Evolutionary conservation across 35 echinoderm and acorn worm species (phyloP), one percentile per base, ranked within the genome.

Genomic region (Heliocidaris erythrogramma): DNA sequence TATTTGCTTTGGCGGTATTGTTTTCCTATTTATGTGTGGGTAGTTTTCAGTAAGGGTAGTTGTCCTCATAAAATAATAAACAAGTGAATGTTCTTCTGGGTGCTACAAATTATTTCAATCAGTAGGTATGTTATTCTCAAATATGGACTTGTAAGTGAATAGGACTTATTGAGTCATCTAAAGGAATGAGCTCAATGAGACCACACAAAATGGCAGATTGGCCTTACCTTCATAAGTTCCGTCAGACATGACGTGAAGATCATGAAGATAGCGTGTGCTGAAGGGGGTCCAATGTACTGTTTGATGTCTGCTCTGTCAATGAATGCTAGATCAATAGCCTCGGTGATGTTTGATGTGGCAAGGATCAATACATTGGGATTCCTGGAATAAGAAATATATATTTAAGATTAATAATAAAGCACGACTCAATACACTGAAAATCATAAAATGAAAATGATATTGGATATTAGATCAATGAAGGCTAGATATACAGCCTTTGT

Each of bases 291-390:
- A 69, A 99, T 97, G 60, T 97, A 99, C 94, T 99, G 98, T 71
- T 99, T 99, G 95, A 99, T 99, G 35, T 99, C 98, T 14, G 98
- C 98, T 90, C 98, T 85, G 94, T 99, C 98, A 18, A 99, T 96
- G 95, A 99, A 99, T 11, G 98, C 98, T 21, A 99, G 94, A 88
- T 99, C 98, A 17, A 99, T 99, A 0, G 98, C 98, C 59, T 96
- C 98, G 0, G 98, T 99, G 88, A 99, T 97, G 88, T 99, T 99
- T 10, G 98, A 99, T 84, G 98, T 99, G 13, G 98, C 96, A n/a
- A 99, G 93, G 21, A 99, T 99, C 31, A 99, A 71, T 31, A 99
- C 98, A 89, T 99, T 99, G 13, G 98, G 96, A 94, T 97, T 89
- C 32, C 98, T 99, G 95, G 17, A 94, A 90, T n/a, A 93, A 31